These are phyloP conservation scores for Neosilurus mollespiculum DNA, from an alignment of 2,797 vertebrate genomes.

Conservation along the genomic window DNA sequence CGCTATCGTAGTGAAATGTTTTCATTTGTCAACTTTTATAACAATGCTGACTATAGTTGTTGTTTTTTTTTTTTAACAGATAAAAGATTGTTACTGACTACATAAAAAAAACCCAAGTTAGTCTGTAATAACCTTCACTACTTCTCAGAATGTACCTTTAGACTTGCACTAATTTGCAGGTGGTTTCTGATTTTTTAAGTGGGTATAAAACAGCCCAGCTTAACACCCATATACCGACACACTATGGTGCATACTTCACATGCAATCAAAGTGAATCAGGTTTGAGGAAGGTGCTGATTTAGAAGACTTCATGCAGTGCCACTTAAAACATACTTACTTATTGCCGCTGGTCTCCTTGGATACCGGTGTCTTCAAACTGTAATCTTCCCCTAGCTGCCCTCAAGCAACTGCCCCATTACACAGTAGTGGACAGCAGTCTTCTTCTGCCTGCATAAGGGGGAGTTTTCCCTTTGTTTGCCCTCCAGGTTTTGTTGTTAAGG, in stretches of 20 bases:
- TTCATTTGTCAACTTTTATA: background rate
- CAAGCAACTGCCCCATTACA: slow-evolving; percentile 69
- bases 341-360: slow-evolving; percentile 65
- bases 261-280: slow-evolving; percentile 8
- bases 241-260: slow-evolving; percentile 27
- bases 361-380: slow-evolving; percentile 65
- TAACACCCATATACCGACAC: slow-evolving; percentile 6
- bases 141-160: slow-evolving; percentile 32
- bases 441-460: slow-evolving; percentile 74
- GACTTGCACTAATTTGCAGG: slow-evolving; percentile 33
- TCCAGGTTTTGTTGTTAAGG: slow-evolving; percentile 58
- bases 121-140: slow-evolving; percentile 18
- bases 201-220: slow-evolving; percentile 1
- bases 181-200: slow-evolving; percentile 3
- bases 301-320: slow-evolving; percentile 18
- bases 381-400: slow-evolving; percentile 60
- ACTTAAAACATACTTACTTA: slow-evolving; percentile 66
- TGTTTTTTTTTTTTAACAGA: background rate
- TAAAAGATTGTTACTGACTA: background rate
- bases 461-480: slow-evolving; percentile 63
- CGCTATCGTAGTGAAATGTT: background rate
- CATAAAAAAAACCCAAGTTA: background rate
- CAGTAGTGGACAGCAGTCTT: slow-evolving; percentile 75
- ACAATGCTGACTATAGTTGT: background rate
- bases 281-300: slow-evolving; percentile 29